Percentiles rank a stretch among this genome's conserved stretches.
Evolutionary conservation across 2,113 vertebrate species (phyloP).

Genomic region (Emydura subglobosa): DNA sequence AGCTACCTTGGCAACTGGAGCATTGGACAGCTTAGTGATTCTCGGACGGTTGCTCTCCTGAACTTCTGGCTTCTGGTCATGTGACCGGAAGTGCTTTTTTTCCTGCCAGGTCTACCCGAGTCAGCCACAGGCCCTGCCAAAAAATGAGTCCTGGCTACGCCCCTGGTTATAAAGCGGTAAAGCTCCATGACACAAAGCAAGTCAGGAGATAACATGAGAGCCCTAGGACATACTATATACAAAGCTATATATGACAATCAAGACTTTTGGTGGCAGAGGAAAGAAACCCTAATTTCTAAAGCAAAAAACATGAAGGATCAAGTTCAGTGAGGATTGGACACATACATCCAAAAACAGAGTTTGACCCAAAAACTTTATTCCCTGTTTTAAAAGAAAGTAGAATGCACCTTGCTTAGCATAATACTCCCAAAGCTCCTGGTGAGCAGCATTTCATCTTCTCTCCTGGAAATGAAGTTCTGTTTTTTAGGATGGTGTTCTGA

Average conservation of each 20-base stretch:
- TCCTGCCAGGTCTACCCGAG: too few species aligned
- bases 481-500: neutral
- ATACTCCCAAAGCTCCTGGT: neutral
- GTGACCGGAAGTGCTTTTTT: too few species aligned
- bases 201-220: neutral
- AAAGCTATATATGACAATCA: fast-evolving
- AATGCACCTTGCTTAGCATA: fast-evolving
- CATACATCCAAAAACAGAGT: neutral
- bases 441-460: neutral
- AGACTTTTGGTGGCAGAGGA: neutral
- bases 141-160: too few species aligned
- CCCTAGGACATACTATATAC: fast-evolving
- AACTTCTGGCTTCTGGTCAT: too few species aligned
- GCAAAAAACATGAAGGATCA: neutral
- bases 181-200: neutral
- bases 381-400: neutral
- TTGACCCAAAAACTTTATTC: fast-evolving
- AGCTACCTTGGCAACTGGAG: too few species aligned
- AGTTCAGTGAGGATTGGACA: fast-evolving
- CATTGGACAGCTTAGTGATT: too few species aligned
- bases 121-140: too few species aligned
- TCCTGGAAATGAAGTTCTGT: neutral
- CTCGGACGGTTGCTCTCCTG: too few species aligned
- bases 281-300: neutral
- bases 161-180: neutral